phyloP scores from a whole-genome alignment of 2,797 vertebrate genomes.

The Gymnothorax reevesii region DNA sequence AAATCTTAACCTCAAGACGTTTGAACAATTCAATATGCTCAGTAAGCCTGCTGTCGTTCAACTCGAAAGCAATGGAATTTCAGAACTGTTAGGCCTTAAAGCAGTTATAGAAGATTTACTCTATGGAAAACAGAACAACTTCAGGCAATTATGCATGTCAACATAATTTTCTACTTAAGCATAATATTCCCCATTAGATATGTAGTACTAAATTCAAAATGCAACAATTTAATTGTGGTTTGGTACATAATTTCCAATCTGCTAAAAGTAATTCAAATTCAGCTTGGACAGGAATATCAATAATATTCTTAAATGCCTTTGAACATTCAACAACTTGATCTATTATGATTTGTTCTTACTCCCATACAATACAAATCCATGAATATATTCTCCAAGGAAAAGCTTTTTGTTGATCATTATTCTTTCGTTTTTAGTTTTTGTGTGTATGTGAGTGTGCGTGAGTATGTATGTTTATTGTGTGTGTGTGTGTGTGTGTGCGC shows the following conservation, averaged over 20 bases:
- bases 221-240: background rate
- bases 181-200: background rate
- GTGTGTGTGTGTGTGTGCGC: too few relatives aligned
- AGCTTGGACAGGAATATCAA: background rate
- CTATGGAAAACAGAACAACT: background rate
- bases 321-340: background rate
- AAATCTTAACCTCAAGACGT: background rate
- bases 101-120: background rate
- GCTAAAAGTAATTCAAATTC: background rate
- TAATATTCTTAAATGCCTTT: background rate
- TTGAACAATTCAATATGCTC: background rate
- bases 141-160: background rate
- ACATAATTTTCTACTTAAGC: background rate
- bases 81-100: background rate
- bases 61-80: background rate
- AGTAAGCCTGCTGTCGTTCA: background rate
- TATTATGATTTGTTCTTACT: background rate
- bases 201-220: background rate
- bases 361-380: background rate
- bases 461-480: too few relatives aligned
- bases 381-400: background rate
- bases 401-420: background rate
- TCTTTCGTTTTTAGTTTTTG: background rate
- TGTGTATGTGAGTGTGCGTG: background rate
- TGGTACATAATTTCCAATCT: background rate